phyloP scores from a whole-genome alignment of 2,797 vertebrate species.

The Enoplosus armatus region DNA sequence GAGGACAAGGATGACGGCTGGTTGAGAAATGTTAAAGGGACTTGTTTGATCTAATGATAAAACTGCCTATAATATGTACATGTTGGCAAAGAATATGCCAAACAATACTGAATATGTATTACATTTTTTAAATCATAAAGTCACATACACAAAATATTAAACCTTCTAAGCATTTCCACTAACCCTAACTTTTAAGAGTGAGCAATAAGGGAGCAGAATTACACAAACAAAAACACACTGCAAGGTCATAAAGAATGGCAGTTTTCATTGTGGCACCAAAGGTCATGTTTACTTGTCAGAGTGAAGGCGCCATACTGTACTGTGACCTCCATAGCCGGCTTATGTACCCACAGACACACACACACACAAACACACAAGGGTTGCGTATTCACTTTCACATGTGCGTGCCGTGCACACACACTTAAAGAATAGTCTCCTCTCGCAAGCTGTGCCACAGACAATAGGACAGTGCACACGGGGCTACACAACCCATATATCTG shows the following conservation, averaged over 20 bases:
- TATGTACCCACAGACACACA: conserved; percentile 69
- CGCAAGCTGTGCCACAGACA: conserved; percentile 70
- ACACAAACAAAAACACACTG: conserved; percentile 74
- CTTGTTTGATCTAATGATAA: background rate
- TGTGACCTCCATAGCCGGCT: conserved; percentile 80
- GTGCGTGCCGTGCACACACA: conserved; percentile 55
- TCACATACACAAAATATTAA: background rate
- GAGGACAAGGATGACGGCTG: background rate
- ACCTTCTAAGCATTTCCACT: conserved; percentile 25
- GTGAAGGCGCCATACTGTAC: conserved; percentile 86
- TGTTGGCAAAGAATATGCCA: background rate
- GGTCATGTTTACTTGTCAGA: conserved; percentile 88
- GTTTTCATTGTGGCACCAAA: conserved; percentile 83
- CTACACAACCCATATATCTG: conserved; percentile 73
- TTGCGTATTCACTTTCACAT: conserved; percentile 66
- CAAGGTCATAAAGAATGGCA: conserved; percentile 82
- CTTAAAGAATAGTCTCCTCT: conserved; percentile 64
- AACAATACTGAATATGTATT: background rate
- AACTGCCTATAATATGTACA: background rate
- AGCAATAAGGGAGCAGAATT: conserved; percentile 67
- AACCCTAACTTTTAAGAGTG: conserved; percentile 46
- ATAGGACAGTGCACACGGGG: conserved; percentile 58
- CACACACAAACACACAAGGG: conserved; percentile 36
- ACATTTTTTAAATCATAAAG: conserved; percentile 19
- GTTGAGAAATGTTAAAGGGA: conserved; percentile 2